phyloP scores from a whole-genome alignment of 1,140 invertebrate genomes.

The Drosophila saltans region DNA sequence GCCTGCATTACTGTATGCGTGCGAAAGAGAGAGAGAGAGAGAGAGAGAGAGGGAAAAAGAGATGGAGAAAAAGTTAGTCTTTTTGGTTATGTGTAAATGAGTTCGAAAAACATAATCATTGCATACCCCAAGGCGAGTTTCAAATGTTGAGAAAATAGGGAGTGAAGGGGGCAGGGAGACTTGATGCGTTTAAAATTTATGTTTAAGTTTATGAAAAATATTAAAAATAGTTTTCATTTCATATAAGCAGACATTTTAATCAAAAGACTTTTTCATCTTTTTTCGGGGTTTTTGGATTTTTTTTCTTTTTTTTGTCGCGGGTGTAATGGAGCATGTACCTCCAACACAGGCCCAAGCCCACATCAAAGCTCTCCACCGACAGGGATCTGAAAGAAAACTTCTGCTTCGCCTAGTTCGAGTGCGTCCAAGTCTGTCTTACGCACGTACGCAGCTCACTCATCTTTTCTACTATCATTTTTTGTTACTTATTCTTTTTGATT shows the following conservation, averaged over 20 bases:
- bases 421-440: conserved; percentile 68
- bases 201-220: background rate
- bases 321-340: conserved; percentile 40
- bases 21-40: background rate
- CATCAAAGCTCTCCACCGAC: conserved; percentile 54
- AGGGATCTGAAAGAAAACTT: conserved; percentile 31
- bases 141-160: background rate
- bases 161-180: background rate
- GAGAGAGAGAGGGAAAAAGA: too few relatives aligned
- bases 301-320: background rate
- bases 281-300: background rate
- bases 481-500: conserved; percentile 28
- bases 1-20: conserved; percentile 8
- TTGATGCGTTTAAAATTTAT: background rate
- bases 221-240: background rate
- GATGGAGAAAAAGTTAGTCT: background rate
- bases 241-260: background rate
- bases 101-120: conserved; percentile 49
- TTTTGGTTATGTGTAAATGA: conserved; percentile 26
- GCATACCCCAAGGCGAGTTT: conserved; percentile 53
- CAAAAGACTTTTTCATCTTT: conserved; percentile 6
- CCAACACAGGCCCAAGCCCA: conserved; percentile 10
- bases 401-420: conserved; percentile 43
- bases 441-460: conserved; percentile 72
- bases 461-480: conserved; percentile 50